These are phyloP conservation scores for Hyperoplus lanceolatus DNA, from an alignment of 2,797 vertebrate genomes.

Conservation along the genomic window DNA sequence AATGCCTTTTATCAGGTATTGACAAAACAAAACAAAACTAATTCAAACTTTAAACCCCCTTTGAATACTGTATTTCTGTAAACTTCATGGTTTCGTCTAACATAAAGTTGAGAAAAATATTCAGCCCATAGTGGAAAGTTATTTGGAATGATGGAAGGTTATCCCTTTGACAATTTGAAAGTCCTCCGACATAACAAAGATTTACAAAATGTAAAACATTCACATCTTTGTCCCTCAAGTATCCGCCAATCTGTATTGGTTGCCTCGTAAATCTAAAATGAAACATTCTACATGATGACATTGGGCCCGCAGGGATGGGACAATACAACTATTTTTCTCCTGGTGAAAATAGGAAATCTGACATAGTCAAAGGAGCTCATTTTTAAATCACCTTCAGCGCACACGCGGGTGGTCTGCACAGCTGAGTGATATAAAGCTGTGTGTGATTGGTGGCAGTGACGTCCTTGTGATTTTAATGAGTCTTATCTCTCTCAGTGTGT, in stretches of 20 bases:
- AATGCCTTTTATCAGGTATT: background rate
- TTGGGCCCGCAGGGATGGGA: background rate
- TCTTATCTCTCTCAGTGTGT: constrained; percentile 53
- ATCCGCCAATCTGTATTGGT: background rate
- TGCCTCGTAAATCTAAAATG: background rate
- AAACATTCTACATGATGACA: background rate
- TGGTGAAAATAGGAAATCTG: background rate
- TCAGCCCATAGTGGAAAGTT: background rate
- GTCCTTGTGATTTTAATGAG: constrained; percentile 67
- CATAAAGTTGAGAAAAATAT: background rate
- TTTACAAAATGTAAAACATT: background rate
- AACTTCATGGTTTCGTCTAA: background rate
- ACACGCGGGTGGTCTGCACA: background rate
- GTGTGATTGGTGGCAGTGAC: constrained; percentile 36
- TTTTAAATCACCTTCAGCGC: constrained; percentile 5
- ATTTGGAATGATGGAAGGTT: no score
- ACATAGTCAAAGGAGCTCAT: constrained; percentile 29
- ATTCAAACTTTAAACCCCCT: background rate
- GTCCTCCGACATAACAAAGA: background rate
- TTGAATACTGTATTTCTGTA: background rate
- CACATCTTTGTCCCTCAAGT: background rate
- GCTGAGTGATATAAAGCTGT: constrained; percentile 23
- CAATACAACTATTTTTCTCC: constrained; percentile 1
- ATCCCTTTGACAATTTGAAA: no score
- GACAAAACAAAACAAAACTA: no score